These are phyloP conservation scores for Venustaconcha ellipsiformis DNA, from an alignment of 1,140 invertebrate species.

Conservation along the genomic window DNA sequence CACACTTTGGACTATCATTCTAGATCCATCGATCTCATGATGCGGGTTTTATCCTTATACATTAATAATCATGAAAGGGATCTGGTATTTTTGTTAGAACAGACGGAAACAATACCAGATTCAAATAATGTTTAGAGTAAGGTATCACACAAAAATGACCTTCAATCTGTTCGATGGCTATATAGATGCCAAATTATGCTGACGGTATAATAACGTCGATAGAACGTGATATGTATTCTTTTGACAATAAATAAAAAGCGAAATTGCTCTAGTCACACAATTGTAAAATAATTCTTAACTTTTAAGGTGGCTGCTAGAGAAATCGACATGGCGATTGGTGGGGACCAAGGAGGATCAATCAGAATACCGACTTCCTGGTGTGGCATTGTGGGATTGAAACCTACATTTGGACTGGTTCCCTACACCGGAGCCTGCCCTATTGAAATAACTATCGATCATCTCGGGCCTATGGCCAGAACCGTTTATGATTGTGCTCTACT, in stretches of 20 bases:
- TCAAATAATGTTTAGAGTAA: not conserved
- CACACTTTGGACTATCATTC: too few relatives aligned
- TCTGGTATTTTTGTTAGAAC: too few relatives aligned
- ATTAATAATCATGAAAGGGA: too few relatives aligned
- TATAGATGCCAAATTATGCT: not conserved
- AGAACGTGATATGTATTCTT: not conserved
- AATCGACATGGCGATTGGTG: conserved; percentile 53
- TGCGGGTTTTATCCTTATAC: too few relatives aligned
- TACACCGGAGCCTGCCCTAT: conserved; percentile 46
- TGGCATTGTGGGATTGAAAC: conserved; percentile 63
- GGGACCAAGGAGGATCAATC: conserved; percentile 58
- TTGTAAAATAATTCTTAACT: not conserved
- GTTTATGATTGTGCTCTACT: conserved; percentile 58
- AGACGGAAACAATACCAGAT: too few relatives aligned
- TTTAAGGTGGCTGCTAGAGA: conserved; percentile 39
- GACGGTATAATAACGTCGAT: not conserved
- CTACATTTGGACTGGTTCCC: conserved; percentile 61
- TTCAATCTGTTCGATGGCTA: not conserved
- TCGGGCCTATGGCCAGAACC: conserved; percentile 54
- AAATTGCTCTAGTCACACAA: too few relatives aligned
- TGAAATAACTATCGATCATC: conserved; percentile 51
- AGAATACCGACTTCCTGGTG: conserved; percentile 56
- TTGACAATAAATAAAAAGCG: too few relatives aligned
- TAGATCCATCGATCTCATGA: too few relatives aligned
- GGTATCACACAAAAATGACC: not conserved